phyloP scores from a whole-genome alignment of 1,140 invertebrate genomes.

The Caenorhabditis remanei region DNA sequence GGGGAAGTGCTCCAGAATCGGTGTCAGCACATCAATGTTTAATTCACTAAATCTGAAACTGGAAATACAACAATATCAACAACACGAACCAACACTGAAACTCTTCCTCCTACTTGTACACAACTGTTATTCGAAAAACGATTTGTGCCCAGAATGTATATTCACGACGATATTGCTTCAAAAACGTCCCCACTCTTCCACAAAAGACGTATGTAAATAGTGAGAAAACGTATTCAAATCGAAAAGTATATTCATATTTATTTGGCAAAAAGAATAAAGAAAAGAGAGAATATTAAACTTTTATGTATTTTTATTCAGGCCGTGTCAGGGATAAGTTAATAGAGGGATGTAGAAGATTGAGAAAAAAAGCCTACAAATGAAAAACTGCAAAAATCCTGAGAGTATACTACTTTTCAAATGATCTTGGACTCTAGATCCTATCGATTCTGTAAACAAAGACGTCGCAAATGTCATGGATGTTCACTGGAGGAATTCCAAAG shows the following conservation, averaged over 20 bases:
- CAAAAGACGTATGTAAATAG: slow-evolving; percentile 48
- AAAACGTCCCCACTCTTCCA: neutral
- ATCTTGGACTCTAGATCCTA: too few relatives aligned
- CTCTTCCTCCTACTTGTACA: too few relatives aligned
- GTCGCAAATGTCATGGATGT: too few relatives aligned
- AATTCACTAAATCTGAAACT: too few relatives aligned
- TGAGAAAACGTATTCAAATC: slow-evolving; percentile 43
- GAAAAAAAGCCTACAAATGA: neutral
- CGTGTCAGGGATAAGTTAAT: neutral
- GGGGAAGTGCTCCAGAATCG: too few relatives aligned
- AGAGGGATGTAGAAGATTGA: neutral
- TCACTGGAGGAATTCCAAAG: too few relatives aligned
- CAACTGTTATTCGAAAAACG: too few relatives aligned
- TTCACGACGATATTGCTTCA: slow-evolving; percentile 22
- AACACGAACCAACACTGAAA: too few relatives aligned
- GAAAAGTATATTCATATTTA: slow-evolving; percentile 40
- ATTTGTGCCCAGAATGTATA: neutral
- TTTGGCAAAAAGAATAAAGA: neutral
- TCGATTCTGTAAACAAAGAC: too few relatives aligned
- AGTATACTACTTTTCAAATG: too few relatives aligned
- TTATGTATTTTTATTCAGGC: neutral
- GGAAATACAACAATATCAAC: too few relatives aligned
- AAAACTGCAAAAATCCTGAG: neutral
- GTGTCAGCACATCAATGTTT: too few relatives aligned
- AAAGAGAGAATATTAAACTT: slow-evolving; percentile 17